Percentiles rank a stretch among this genome's conserved stretches.
Conservation (phyloP, 2,113 vertebrate genomes). For the Phyllostomus discolor region DNA sequence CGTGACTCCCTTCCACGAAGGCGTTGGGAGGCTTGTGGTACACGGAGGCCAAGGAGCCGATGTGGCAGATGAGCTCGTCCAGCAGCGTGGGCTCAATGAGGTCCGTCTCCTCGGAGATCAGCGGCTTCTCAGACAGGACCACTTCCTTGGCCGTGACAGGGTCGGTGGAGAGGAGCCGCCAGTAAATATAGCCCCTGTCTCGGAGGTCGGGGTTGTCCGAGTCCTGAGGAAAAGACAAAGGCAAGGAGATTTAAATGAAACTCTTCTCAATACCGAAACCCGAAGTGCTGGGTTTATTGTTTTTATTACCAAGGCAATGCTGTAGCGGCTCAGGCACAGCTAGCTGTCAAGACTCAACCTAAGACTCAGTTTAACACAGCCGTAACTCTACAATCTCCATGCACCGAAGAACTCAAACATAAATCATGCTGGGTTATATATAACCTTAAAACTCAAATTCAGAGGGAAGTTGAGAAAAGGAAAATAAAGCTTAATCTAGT, state of each 20-base stretch:
- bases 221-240: conserved; percentile 83
- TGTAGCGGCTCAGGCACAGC: background rate
- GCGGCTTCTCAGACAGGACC: conserved; percentile 95
- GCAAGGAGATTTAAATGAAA: background rate
- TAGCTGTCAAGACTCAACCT: background rate
- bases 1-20: conserved; percentile 98
- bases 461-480: background rate
- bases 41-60: conserved; percentile 95
- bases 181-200: conserved; percentile 98
- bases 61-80: conserved; percentile 98
- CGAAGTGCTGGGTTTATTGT: background rate
- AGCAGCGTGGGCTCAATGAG: conserved; percentile 96
- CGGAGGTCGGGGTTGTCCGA: conserved; percentile 98
- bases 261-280: background rate
- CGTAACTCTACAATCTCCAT: background rate
- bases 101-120: conserved; percentile 98
- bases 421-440: background rate
- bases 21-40: conserved; percentile 99
- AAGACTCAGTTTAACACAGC: background rate
- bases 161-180: conserved; percentile 97
- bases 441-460: background rate
- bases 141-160: conserved; percentile 98
- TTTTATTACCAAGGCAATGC: background rate
- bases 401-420: background rate
- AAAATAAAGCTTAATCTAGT: background rate